phyloP scores from a whole-genome alignment of 2,797 vertebrate species.

The Lutjanus campechanus region DNA sequence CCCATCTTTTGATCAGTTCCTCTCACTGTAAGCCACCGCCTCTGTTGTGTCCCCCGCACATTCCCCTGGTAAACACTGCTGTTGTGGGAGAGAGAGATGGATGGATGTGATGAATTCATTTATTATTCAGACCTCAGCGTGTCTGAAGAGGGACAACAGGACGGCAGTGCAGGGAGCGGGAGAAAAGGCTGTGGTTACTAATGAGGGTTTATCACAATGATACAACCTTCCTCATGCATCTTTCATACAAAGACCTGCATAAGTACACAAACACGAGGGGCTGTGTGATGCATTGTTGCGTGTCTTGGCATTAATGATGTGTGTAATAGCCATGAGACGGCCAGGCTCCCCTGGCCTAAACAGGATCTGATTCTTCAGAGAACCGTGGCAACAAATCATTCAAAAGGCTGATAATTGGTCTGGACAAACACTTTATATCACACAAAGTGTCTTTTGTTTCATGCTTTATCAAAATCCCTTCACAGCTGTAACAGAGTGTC shows the following conservation, averaged over 20 bases:
- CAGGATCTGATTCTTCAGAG: not conserved
- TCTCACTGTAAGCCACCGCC: slow-evolving; percentile 17
- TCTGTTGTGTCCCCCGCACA: not conserved
- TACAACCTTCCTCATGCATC: slow-evolving; percentile 70
- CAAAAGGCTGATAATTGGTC: not conserved
- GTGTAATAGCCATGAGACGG: slow-evolving; percentile 13
- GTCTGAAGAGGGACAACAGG: slow-evolving; percentile 64
- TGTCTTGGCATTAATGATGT: slow-evolving; percentile 59
- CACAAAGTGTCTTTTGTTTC: not conserved
- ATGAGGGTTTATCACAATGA: slow-evolving; percentile 71
- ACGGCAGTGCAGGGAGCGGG: slow-evolving; percentile 26
- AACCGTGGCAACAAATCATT: not conserved
- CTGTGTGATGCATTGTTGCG: slow-evolving; percentile 30
- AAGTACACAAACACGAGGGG: slow-evolving; percentile 38
- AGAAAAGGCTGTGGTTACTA: slow-evolving; percentile 57
- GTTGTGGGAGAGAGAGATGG: slow-evolving; percentile 55
- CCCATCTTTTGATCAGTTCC: slow-evolving; percentile 29
- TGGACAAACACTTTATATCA: not conserved
- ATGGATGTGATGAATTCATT: slow-evolving; percentile 69
- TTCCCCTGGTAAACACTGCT: slow-evolving; percentile 51
- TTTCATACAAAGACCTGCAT: slow-evolving; percentile 67
- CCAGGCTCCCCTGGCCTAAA: fast-evolving
- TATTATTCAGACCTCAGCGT: slow-evolving; percentile 76
- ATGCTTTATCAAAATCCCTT: not conserved
- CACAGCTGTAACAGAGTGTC: not conserved